Evolutionary conservation across 2,888 invertebrate species (phyloP).

Genomic region (Eubasilissa splendida): DNA sequence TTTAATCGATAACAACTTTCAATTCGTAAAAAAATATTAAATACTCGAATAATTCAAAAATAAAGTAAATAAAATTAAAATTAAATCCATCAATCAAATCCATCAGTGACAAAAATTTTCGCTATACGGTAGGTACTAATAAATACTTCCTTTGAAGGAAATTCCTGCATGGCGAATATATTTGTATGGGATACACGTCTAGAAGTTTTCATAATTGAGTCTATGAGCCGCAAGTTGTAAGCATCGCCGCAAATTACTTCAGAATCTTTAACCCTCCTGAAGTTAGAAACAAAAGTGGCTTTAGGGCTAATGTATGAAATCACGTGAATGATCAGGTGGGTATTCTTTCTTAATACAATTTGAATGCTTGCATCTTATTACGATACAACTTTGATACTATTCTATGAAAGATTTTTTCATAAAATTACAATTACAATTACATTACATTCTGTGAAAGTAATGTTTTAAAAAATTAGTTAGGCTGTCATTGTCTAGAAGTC

Average conservation of each 20-base stretch:
- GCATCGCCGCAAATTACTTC: slow-evolving; percentile 20
- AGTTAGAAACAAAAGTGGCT: slow-evolving; percentile 23
- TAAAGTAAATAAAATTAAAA: too few relatives aligned
- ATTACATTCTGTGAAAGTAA: too few relatives aligned
- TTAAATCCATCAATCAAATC: too few relatives aligned
- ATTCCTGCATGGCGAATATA: neutral
- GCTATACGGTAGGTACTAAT: neutral
- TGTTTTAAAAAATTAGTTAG: too few relatives aligned
- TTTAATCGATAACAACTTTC: too few relatives aligned
- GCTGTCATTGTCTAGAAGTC: too few relatives aligned
- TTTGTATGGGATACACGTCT: slow-evolving; percentile 22
- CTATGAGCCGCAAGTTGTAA: neutral
- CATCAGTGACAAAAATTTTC: neutral
- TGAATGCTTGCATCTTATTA: slow-evolving; percentile 4
- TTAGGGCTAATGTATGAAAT: neutral
- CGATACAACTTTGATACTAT: too few relatives aligned
- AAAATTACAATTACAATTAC: too few relatives aligned
- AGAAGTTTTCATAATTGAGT: slow-evolving; percentile 30
- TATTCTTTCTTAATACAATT: slow-evolving; percentile 7
- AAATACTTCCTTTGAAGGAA: neutral
- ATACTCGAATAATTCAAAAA: too few relatives aligned
- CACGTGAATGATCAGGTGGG: neutral
- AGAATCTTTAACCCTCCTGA: slow-evolving; percentile 29
- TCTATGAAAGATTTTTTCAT: too few relatives aligned
- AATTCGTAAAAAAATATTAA: too few relatives aligned